Evolutionary conservation across 2,113 vertebrate genomes (phyloP), one percentile per base, ranked within the genome.

Genomic region (Cottus gobio): DNA sequence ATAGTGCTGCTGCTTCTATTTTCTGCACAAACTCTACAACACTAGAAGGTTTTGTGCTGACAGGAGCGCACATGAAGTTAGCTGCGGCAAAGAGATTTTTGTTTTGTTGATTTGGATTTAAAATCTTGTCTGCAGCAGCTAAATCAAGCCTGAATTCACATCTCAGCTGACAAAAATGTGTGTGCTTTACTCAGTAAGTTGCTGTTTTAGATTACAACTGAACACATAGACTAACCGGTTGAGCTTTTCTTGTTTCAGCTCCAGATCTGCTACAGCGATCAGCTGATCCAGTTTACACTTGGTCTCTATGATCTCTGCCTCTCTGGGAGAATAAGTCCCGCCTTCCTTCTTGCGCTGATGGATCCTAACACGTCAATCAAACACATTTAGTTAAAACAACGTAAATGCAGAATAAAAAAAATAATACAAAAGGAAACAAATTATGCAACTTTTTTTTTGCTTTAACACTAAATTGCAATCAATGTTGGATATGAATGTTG

Each of bases 251-350:
- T 99, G 97, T 93, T 98, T 98, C 85, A 99, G 91, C 84, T 99
- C 97, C 94, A 99, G 93, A 93, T 99, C 98, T 82, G 97, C 97
- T 88, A 99, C 96, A 64, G 97, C 96, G 52, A 99, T 98, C 90
- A 99, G 94, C 93, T 99, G 97, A 93, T 99, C 98, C 87, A 99
- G 94, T 87, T 98, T 99, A 88, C 96, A 97, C 90, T 99, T 99
- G 5, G 97, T 99, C 89, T 99, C 98, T 86, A 97, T 96, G 84
- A 98, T 97, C 95, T 99, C 98, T 65, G 97, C 98, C 86, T 99
- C 96, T 74, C 96, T 92, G 69, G 98, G 98, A 30, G 98, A 99
- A 70, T 99, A 99, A 0, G 97, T 98, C 9, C 96, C 97, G 5
- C 97, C 98, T 87, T 99, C 98, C 90, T 97, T 98, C 92, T 99